Conservation (phyloP, 2,888 invertebrate genomes). For the Hyposoter didymator region DNA sequence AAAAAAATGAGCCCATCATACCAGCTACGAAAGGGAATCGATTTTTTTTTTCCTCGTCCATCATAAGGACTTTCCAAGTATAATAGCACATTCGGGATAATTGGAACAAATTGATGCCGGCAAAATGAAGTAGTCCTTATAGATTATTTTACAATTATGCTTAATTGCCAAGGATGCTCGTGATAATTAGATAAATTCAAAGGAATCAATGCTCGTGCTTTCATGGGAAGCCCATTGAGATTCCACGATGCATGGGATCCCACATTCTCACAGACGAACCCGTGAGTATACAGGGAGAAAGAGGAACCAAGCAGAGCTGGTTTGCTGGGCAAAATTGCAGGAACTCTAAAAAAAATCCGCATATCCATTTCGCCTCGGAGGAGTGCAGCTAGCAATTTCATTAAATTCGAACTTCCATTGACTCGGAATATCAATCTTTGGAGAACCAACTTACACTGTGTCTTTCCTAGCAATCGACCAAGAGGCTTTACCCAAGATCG, state of each 20-base stretch:
- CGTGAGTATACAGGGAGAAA: background rate
- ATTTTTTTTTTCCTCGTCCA: constrained; percentile 31
- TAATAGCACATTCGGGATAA: background rate
- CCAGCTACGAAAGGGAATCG: constrained; percentile 36
- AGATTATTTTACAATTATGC: background rate
- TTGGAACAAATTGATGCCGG: background rate
- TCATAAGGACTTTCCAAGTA: background rate
- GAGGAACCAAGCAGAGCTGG: background rate
- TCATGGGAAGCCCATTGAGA: background rate
- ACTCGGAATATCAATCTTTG: background rate
- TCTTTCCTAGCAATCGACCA: background rate
- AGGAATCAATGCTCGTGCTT: background rate
- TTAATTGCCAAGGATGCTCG: background rate
- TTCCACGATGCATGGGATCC: background rate
- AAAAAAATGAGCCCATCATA: constrained; percentile 12
- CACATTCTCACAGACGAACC: background rate
- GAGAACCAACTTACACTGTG: background rate
- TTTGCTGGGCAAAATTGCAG: background rate
- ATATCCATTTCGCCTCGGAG: background rate
- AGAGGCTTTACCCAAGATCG: background rate
- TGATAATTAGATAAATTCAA: background rate
- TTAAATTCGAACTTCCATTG: background rate
- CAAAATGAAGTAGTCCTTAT: background rate
- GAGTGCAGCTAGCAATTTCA: background rate
- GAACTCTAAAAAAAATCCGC: no score